A percentile compares a stretch with the other conserved stretches of the same genome.
Conservation (phyloP, 2,888 invertebrate genomes). For the Aleiodes alternator region DNA sequence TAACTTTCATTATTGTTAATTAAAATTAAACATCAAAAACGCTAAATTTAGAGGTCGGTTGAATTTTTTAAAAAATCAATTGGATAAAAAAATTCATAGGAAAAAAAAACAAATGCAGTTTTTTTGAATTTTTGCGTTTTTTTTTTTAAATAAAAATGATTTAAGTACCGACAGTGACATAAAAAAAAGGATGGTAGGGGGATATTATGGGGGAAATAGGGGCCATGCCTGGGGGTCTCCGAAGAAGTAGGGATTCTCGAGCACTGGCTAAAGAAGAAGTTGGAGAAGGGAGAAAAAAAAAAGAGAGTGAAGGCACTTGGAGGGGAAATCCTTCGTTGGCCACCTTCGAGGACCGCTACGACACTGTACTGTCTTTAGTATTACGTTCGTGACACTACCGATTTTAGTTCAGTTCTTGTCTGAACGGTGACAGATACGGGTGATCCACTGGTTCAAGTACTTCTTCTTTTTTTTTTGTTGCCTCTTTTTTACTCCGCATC, state of each 20-base stretch:
- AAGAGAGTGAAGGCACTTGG: conserved; percentile 48
- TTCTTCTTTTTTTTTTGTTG: conserved; percentile 29
- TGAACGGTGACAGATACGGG: conserved; percentile 65
- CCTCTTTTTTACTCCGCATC: conserved; percentile 33
- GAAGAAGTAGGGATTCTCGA: conserved; percentile 13
- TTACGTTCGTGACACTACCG: conserved; percentile 61
- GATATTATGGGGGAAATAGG: conserved; percentile 35
- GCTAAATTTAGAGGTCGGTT: no score
- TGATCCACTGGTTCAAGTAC: conserved; percentile 34
- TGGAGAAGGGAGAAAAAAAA: conserved; percentile 40
- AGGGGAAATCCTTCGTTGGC: conserved; percentile 65
- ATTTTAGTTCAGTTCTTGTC: conserved; percentile 65
- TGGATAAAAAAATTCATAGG: neutral
- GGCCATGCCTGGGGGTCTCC: conserved; percentile 36
- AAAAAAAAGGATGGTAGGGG: conserved; percentile 24
- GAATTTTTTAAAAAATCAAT: no score
- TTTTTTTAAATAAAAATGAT: neutral
- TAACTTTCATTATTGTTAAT: neutral
- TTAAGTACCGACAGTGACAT: conserved; percentile 32
- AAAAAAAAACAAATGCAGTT: neutral
- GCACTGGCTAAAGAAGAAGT: conserved; percentile 37
- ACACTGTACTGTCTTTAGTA: conserved; percentile 58
- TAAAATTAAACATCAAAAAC: neutral
- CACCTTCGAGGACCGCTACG: conserved; percentile 65
- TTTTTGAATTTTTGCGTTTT: neutral